phyloP scores from a whole-genome alignment of 2,113 vertebrate species.

The Nansenia antarctica region DNA sequence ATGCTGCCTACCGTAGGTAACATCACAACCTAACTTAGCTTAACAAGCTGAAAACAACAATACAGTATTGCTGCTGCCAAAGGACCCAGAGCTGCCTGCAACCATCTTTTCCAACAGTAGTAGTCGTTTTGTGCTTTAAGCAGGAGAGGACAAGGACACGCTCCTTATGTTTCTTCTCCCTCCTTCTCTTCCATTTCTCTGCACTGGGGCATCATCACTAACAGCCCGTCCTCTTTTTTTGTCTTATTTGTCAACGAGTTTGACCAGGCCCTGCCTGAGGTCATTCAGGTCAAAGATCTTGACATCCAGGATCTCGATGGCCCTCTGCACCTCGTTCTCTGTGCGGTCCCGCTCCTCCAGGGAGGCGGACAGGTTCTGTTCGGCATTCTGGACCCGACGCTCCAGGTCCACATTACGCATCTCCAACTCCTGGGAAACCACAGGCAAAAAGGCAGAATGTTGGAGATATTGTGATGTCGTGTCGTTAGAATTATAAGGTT shows the following conservation, averaged over 20 bases:
- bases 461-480: too few species aligned
- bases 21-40: conserved; percentile 6
- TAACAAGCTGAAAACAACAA: conserved; percentile 6
- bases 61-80: conserved; percentile 16
- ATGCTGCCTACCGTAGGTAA: conserved; percentile 27
- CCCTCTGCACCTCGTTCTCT: conserved; percentile 82
- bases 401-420: conserved; percentile 86
- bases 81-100: conserved; percentile 11
- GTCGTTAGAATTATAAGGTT: too few species aligned
- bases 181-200: conserved; percentile 9
- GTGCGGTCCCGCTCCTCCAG: conserved; percentile 84
- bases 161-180: conserved; percentile 15
- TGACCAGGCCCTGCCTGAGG: conserved; percentile 88
- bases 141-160: conserved; percentile 16
- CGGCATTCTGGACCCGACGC: conserved; percentile 77
- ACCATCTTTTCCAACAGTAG: conserved; percentile 16
- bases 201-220: not conserved
- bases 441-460: not conserved
- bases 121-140: conserved; percentile 41
- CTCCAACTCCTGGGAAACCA: conserved; percentile 81
- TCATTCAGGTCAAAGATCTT: conserved; percentile 95
- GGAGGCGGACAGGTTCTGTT: conserved; percentile 82
- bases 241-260: conserved; percentile 83
- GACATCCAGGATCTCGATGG: conserved; percentile 89
- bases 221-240: not conserved